Percentiles rank a stretch among this genome's conserved stretches.
Conservation (phyloP, 2,113 vertebrate genomes). For the Galemys pyrenaicus region DNA sequence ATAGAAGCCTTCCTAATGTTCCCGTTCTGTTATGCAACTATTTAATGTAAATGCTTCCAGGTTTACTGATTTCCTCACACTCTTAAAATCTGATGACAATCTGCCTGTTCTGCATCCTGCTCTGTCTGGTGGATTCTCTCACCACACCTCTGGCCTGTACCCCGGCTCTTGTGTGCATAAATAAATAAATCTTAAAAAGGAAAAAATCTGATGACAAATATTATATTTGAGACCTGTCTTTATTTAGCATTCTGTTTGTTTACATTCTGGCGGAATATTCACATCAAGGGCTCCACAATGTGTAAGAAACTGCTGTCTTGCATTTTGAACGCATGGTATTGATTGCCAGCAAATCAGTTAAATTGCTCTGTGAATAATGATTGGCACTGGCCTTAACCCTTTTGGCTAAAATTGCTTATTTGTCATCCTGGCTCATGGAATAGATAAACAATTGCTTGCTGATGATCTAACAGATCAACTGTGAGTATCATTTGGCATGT, state of each 20-base stretch:
- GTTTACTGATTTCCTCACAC: constrained; percentile 39
- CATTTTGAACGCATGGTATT: constrained; percentile 77
- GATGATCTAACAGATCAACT: constrained; percentile 85
- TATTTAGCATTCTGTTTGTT: constrained; percentile 70
- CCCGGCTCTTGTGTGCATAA: too few relatives aligned
- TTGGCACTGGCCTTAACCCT: constrained; percentile 85
- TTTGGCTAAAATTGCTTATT: constrained; percentile 87
- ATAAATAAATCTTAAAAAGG: too few relatives aligned
- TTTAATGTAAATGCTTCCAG: neutral
- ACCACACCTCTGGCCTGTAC: too few relatives aligned
- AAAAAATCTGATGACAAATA: constrained; percentile 74
- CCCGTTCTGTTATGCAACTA: neutral
- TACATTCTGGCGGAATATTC: constrained; percentile 65
- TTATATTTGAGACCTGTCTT: constrained; percentile 68
- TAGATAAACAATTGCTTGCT: constrained; percentile 84
- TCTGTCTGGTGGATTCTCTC: too few relatives aligned
- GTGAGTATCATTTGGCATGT: constrained; percentile 83
- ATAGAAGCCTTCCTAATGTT: neutral
- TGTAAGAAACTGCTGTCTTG: constrained; percentile 73
- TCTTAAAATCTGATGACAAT: constrained; percentile 73
- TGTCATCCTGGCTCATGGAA: constrained; percentile 84
- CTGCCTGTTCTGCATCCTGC: too few relatives aligned
- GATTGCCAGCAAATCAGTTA: constrained; percentile 82
- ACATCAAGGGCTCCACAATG: constrained; percentile 45
- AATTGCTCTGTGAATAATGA: constrained; percentile 83